Evolutionary conservation across 2,888 invertebrate genomes (phyloP), one percentile per base, ranked within the genome.

Genomic region (Agonopterix alstromeriana): DNA sequence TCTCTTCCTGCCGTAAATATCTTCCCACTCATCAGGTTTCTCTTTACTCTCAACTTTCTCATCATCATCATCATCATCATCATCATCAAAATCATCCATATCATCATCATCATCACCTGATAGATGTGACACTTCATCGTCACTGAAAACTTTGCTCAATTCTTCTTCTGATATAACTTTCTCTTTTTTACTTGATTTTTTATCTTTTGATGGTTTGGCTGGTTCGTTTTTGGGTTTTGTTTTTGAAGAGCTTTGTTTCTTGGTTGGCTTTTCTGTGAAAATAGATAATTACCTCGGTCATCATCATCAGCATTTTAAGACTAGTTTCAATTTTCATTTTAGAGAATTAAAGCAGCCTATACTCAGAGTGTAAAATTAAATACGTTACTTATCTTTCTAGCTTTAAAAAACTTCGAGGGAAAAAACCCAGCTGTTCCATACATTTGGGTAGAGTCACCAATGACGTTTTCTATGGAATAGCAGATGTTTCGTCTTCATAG

Each of bases 1-100:
- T 58, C 96, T 90, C 59, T 94, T 91, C 51, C 98, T 90, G 0
- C 98, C 98, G 81, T 98, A 98, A 71, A 98, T 98, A 84, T 98
- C 98, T 88, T 98, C 97, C 93, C 94, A 94, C 3, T 79, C 67
- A 67, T 86, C 84, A 51, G 81, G 83, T 53, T 79, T 78, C 53
- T 67, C 77, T 55, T 69, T 58, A 12, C 3, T 53, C 51, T 65
- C 61, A 36, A 68, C 53, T 14, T 46, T 52, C 51, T 60, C 55
- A 27, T 54, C 58, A 35, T 61, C 53, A 43, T 53, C 51, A 63
- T 60, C 55, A 27, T 54, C 58, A 35, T 61, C 53, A 43, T 53
- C 51, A 63, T 58, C 55, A 50, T 73, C 75, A 57, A 65, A 69
- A 57, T 58, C 64, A 53, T 57, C 57, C 5, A 47, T 63, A 27